phyloP scores from a whole-genome alignment of 1,140 invertebrate species.

The Heterodera carotae region DNA sequence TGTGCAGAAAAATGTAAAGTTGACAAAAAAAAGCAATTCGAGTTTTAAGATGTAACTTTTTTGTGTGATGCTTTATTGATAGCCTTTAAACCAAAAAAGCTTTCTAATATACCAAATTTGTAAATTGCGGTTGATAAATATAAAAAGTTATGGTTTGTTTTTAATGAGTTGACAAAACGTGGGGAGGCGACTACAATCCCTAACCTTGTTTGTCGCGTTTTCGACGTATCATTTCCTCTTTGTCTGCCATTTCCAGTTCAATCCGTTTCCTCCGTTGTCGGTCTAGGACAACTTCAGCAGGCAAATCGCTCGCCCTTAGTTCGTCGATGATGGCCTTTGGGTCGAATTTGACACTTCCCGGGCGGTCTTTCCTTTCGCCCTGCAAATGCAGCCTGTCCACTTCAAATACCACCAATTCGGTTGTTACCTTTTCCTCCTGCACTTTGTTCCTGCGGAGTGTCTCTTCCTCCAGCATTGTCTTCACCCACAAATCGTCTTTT shows the following conservation, averaged over 20 bases:
- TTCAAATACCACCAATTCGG: not conserved
- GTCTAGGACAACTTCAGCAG: conserved; percentile 79
- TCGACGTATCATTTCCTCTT: conserved; percentile 55
- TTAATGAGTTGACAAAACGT: too few relatives aligned
- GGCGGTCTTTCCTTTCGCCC: not conserved
- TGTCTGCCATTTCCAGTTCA: conserved; percentile 70
- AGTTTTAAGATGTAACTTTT: too few relatives aligned
- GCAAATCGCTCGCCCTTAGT: conserved; percentile 57
- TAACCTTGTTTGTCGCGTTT: conserved; percentile 49
- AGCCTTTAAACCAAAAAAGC: too few relatives aligned
- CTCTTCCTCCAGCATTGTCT: conserved; percentile 83
- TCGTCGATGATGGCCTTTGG: conserved; percentile 60
- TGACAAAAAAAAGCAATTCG: too few relatives aligned
- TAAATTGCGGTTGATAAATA: too few relatives aligned
- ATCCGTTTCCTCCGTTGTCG: conserved; percentile 76
- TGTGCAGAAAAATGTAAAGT: too few relatives aligned
- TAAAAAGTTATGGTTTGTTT: too few relatives aligned
- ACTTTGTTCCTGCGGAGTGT: conserved; percentile 46
- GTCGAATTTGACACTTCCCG: conserved; percentile 32
- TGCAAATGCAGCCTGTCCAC: not conserved
- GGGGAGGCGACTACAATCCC: too few relatives aligned
- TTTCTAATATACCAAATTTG: too few relatives aligned
- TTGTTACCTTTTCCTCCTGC: conserved; percentile 71
- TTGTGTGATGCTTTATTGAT: too few relatives aligned
- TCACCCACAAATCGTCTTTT: conserved; percentile 72